These are phyloP conservation scores for Athetis lepigone DNA, from an alignment of 2,888 invertebrate species.

Conservation along the genomic window DNA sequence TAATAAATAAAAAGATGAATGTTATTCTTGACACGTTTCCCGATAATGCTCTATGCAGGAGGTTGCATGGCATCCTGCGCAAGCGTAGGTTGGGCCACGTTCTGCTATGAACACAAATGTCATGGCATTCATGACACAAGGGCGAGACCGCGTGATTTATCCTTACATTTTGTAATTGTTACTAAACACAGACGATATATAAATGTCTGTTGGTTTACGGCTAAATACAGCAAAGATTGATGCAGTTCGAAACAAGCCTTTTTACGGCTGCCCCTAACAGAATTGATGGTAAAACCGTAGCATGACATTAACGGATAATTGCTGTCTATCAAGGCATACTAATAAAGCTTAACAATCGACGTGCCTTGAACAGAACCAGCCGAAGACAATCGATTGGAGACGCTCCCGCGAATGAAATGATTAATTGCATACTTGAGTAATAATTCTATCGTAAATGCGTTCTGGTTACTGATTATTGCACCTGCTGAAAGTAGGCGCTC, in stretches of 20 bases:
- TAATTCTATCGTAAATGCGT: constrained; percentile 64
- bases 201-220: not conserved
- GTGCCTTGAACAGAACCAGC: constrained; percentile 50
- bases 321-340: constrained; percentile 12
- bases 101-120: constrained; percentile 76
- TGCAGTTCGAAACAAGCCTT: constrained; percentile 19
- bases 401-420: constrained; percentile 66
- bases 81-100: constrained; percentile 65
- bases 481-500: constrained; percentile 53
- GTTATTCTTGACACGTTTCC: constrained; percentile 76
- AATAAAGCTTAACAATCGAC: constrained; percentile 39
- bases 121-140: constrained; percentile 80
- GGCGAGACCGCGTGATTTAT: constrained; percentile 71
- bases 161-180: constrained; percentile 57
- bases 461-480: constrained; percentile 70
- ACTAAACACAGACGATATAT: constrained; percentile 23
- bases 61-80: constrained; percentile 69
- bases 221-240: constrained; percentile 22
- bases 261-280: constrained; percentile 28
- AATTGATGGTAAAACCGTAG: constrained; percentile 38
- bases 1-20: not conserved
- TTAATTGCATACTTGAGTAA: constrained; percentile 69
- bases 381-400: constrained; percentile 71
- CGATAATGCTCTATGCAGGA: constrained; percentile 68
- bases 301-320: constrained; percentile 48